Conservation (phyloP, 1,140 invertebrate genomes). For the Bombus turneri region DNA sequence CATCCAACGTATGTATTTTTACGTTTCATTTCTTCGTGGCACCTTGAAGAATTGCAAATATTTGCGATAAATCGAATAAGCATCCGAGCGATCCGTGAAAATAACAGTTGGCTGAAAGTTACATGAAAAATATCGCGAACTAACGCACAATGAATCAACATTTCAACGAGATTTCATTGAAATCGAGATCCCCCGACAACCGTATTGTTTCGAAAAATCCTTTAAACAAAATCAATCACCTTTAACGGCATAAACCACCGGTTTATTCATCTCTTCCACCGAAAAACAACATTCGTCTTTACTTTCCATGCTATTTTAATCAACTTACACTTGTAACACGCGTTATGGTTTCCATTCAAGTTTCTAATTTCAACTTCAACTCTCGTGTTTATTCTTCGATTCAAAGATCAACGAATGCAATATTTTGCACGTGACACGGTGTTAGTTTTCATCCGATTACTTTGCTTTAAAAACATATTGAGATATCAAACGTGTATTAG, state of each 20-base stretch:
- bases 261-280: not conserved
- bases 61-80: not conserved
- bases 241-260: not conserved
- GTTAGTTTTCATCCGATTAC: too few relatives aligned
- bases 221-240: not conserved
- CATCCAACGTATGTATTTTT: not conserved
- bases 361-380: not conserved
- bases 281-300: not conserved
- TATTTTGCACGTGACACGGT: too few relatives aligned
- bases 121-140: not conserved
- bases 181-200: not conserved
- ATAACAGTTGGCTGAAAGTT: not conserved
- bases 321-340: too few relatives aligned
- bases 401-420: not conserved
- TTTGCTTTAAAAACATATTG: too few relatives aligned
- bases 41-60: not conserved
- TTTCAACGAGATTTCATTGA: not conserved
- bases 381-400: not conserved
- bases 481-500: too few relatives aligned
- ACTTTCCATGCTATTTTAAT: not conserved
- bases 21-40: too few relatives aligned
- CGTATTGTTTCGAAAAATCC: not conserved
- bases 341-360: too few relatives aligned
- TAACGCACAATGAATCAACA: not conserved
- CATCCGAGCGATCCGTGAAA: not conserved